Evolutionary conservation across 2,797 vertebrate species (phyloP), one percentile per base, ranked within the genome.

Genomic region (Scomberomorus guttatus): DNA sequence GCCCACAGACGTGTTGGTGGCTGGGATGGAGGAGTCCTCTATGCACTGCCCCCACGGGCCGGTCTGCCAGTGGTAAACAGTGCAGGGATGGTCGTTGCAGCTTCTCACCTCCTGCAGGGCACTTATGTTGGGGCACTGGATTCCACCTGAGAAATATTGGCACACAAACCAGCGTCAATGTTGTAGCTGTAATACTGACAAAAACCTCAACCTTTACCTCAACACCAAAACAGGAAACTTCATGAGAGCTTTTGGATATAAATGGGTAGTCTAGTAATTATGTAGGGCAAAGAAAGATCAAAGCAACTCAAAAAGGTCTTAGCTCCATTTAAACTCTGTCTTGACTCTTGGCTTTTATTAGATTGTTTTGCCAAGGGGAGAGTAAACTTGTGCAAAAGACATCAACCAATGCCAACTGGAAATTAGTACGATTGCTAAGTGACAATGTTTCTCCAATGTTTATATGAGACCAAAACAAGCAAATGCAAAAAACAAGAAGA

Each of bases 51-150:
- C 98, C 98, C 98, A 99, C 0, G 95, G 81, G 17, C 98, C 97
- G 0, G 97, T 98, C 90, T 99, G 98, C 98, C 98, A 99, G 81
- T 99, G 97, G 91, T 99, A 99, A 52, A 99, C 97, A 0, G 98
- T 99, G 85, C 98, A 99, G 2, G 98, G 96, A 88, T 99, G 97
- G 34, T 98, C 97, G 0, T 99, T 99, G 90, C 98, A 99, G 95
- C 91, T 97, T 76, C 97, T 96, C 0, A 91, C 93, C 89, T 99
- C 97, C 93, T 97, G 98, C 22, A 99, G 93, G 37, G 96, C 89
- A 24, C 96, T 99, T 72, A 81, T 95, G 66, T 98, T 99, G 27
- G 98, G 98, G 83, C 98, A 99, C 63, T 92, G 97, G 17, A 93
- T 25, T 69, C 96, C 97, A 84, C 97, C 98, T 99, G 81, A 39